These are phyloP conservation scores for Peromyscus aztecus DNA, from an alignment of 2,797 vertebrate genomes.

Conservation along the genomic window DNA sequence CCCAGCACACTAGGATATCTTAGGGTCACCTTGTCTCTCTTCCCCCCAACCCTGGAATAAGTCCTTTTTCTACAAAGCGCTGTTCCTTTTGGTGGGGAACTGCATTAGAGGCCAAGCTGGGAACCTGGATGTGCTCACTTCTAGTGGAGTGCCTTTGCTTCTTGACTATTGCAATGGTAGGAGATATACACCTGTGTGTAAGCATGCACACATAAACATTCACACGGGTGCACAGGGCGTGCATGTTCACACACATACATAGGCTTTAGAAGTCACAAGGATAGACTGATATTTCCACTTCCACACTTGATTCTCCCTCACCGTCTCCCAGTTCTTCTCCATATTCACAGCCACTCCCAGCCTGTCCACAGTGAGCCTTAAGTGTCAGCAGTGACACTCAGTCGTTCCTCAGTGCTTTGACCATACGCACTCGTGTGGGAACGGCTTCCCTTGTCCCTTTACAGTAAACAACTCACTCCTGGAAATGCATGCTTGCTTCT, in stretches of 20 bases:
- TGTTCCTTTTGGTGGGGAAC: not conserved
- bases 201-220: not conserved
- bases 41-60: not conserved
- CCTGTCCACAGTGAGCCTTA: not conserved
- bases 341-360: no score
- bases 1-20: not conserved
- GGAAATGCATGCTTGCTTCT: not conserved
- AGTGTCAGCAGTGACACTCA: not conserved
- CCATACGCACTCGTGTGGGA: not conserved
- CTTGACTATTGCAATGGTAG: not conserved
- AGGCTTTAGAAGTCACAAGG: not conserved
- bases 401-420: not conserved
- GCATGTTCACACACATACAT: not conserved
- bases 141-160: not conserved
- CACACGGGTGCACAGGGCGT: not conserved
- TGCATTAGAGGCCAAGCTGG: not conserved
- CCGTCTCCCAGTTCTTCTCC: not conserved
- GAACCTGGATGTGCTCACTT: not conserved
- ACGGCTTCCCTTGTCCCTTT: not conserved
- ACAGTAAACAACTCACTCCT: not conserved
- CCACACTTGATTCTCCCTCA: not conserved
- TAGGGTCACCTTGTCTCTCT: not conserved
- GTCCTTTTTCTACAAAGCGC: not conserved
- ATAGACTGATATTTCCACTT: not conserved
- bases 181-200: not conserved